Percentiles rank a stretch among this genome's conserved stretches.
Conservation (phyloP, 2,888 invertebrate species). For the Rosalia funebris region DNA sequence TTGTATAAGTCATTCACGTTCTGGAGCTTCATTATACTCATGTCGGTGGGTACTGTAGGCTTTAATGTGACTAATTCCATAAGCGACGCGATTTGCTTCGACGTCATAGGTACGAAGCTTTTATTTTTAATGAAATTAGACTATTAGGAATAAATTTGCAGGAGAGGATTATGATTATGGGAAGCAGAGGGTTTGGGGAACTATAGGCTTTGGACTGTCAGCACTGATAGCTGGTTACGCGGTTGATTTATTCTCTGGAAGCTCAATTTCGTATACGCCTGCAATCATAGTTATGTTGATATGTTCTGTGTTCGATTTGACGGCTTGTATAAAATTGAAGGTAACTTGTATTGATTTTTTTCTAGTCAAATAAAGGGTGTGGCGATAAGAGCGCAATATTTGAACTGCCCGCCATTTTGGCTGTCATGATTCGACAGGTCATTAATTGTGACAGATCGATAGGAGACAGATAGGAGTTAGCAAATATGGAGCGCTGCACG, state of each 20-base stretch:
- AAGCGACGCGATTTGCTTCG: conserved; percentile 91
- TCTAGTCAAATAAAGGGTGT: too few species aligned
- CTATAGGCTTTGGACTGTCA: conserved; percentile 80
- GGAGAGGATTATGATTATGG: conserved; percentile 80
- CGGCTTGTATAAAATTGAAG: conserved; percentile 73
- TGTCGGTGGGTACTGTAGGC: conserved; percentile 80
- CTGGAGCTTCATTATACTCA: conserved; percentile 78
- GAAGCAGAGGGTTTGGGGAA: conserved; percentile 84
- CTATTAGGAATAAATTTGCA: conserved; percentile 49
- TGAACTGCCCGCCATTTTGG: too few species aligned
- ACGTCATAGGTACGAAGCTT: conserved; percentile 75
- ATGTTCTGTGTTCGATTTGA: conserved; percentile 73
- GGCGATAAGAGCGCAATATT: too few species aligned
- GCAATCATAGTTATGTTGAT: conserved; percentile 75
- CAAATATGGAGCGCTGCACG: too few species aligned
- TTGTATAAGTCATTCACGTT: conserved; percentile 73
- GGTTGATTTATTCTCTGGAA: conserved; percentile 73
- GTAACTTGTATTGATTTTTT: conserved; percentile 58
- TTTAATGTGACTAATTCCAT: conserved; percentile 88
- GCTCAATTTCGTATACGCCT: conserved; percentile 73
- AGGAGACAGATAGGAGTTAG: too few species aligned
- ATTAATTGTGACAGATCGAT: too few species aligned
- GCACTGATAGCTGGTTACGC: conserved; percentile 77
- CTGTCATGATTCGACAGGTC: too few species aligned
- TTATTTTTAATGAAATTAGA: not conserved